Conservation (phyloP, 2,888 invertebrate species). For the Noctuana brunneofusca region DNA sequence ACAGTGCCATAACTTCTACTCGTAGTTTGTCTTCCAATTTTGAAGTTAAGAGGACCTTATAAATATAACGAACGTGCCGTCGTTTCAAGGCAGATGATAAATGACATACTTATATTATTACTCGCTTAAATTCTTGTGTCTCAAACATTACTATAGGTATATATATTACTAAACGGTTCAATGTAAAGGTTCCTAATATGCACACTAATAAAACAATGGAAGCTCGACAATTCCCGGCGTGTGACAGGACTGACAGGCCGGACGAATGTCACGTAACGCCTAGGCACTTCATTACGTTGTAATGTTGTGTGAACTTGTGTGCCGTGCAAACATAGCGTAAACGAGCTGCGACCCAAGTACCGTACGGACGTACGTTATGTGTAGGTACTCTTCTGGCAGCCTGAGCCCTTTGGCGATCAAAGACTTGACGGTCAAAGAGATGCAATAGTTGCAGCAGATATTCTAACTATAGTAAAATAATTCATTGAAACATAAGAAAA, state of each 20-base stretch:
- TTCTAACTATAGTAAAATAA: no score
- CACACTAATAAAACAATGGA: neutral
- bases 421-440: conserved; percentile 2
- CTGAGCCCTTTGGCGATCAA: neutral
- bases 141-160: no score
- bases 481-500: no score
- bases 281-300: conserved; percentile 3
- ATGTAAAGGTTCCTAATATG: no score
- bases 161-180: no score
- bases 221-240: neutral
- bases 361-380: neutral
- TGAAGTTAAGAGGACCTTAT: no score
- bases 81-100: no score
- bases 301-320: neutral
- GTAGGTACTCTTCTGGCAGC: neutral
- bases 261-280: neutral
- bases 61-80: no score
- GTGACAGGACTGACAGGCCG: neutral
- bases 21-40: no score
- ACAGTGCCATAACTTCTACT: neutral
- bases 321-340: neutral
- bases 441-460: neutral
- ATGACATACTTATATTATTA: no score
- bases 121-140: no score
- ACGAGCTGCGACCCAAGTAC: neutral